Evolutionary conservation across 1,140 invertebrate genomes (phyloP).

Genomic region (Drosophila novamexicana): DNA sequence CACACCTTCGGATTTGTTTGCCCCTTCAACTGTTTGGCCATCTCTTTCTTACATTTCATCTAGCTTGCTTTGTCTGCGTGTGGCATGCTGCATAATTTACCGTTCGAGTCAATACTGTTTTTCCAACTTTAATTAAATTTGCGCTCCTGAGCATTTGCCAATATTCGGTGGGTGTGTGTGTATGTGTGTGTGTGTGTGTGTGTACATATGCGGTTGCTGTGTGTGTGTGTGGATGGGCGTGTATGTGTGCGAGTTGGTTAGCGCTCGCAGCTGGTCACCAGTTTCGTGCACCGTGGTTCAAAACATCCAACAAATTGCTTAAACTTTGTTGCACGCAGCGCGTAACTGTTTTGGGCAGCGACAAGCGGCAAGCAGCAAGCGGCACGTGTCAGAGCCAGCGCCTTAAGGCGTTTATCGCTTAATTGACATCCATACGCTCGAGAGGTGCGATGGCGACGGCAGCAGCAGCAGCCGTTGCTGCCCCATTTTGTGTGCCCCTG

Average conservation of each 20-base stretch:
- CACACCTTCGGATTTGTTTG: conserved; percentile 37
- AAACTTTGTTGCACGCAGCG: conserved; percentile 47
- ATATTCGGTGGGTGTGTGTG: conserved; percentile 15
- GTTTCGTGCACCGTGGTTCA: conserved; percentile 54
- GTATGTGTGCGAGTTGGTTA: conserved; percentile 4
- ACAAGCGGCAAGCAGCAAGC: not conserved
- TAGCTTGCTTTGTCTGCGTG: conserved; percentile 56
- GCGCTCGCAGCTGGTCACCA: not conserved
- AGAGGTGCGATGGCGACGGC: not conserved
- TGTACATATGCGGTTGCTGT: conserved; percentile 8
- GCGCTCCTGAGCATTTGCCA: conserved; percentile 62
- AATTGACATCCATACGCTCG: conserved; percentile 53
- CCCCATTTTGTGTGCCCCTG: conserved; percentile 11
- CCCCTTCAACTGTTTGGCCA: conserved; percentile 51
- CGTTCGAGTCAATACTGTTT: conserved; percentile 79
- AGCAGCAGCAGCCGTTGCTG: conserved; percentile 10
- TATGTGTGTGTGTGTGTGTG: conserved; percentile 9
- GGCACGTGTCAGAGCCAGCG: conserved; percentile 15
- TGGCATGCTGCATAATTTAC: conserved; percentile 78
- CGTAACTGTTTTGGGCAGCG: not conserved
- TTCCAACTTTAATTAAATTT: conserved; percentile 81
- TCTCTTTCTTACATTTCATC: conserved; percentile 14
- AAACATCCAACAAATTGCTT: conserved; percentile 50
- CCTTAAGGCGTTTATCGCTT: conserved; percentile 60
- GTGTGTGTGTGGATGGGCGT: not conserved